Conservation (phyloP, 2,797 vertebrate genomes). For the Gambelia wislizenii region DNA sequence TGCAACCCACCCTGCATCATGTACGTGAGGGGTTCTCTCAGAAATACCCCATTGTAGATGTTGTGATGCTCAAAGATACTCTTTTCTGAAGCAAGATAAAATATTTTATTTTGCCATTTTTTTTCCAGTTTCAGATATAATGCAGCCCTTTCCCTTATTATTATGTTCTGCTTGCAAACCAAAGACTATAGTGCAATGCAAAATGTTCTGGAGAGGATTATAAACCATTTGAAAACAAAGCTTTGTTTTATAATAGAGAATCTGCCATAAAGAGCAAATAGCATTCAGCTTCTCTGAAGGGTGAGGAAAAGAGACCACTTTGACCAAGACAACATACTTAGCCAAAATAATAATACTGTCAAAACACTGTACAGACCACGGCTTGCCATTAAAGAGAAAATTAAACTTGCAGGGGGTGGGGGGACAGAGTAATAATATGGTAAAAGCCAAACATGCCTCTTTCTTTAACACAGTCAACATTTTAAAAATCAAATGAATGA, state of each 20-base stretch:
- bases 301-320: constrained; percentile 27
- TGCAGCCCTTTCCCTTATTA: constrained; percentile 14
- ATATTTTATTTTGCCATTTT: constrained; percentile 20
- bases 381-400: background rate
- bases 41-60: background rate
- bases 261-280: constrained; percentile 29
- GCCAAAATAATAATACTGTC: constrained; percentile 1
- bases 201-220: constrained; percentile 23
- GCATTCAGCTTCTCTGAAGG: constrained; percentile 42
- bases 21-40: too few species aligned
- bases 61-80: background rate
- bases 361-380: constrained; percentile 17
- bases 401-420: constrained; percentile 7
- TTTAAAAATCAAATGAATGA: constrained; percentile 23
- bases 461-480: constrained; percentile 39
- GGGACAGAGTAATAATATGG: constrained; percentile 39
- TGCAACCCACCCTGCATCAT: too few species aligned
- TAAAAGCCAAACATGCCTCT: background rate
- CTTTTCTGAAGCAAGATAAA: background rate
- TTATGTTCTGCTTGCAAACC: constrained; percentile 20
- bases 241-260: constrained; percentile 32
- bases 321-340: constrained; percentile 35
- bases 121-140: constrained; percentile 7
- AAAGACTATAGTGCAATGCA: background rate
- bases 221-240: constrained; percentile 43